Evolutionary conservation across 2,797 vertebrate genomes (phyloP).

Genomic region (Gephyroberyx darwinii): DNA sequence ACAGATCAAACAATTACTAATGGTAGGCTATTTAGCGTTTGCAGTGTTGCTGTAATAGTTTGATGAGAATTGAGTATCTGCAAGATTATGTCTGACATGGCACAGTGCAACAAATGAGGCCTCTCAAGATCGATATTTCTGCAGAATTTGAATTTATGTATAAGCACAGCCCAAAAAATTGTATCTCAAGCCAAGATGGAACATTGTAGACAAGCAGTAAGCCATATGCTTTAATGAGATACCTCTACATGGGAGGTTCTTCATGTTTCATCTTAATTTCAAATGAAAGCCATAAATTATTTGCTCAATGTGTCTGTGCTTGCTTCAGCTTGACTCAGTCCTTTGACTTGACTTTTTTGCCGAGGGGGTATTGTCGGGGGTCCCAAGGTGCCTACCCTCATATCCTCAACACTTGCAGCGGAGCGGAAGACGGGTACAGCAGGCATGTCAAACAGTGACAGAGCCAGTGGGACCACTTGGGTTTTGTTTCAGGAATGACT

Average conservation of each 20-base stretch:
- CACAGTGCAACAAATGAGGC: slow-evolving; percentile 1
- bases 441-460: slow-evolving; percentile 76
- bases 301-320: slow-evolving; percentile 70
- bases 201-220: slow-evolving; percentile 35
- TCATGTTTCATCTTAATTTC: slow-evolving; percentile 69
- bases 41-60: slow-evolving; percentile 26
- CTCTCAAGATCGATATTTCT: slow-evolving; percentile 50
- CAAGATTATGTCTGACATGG: slow-evolving; percentile 28
- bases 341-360: slow-evolving; percentile 70
- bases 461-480: slow-evolving; percentile 70
- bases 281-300: slow-evolving; percentile 78
- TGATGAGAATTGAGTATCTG: slow-evolving; percentile 31
- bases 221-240: slow-evolving; percentile 57
- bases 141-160: slow-evolving; percentile 58
- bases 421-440: slow-evolving; percentile 77
- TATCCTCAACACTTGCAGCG: slow-evolving; percentile 76
- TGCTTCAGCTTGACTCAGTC: slow-evolving; percentile 71
- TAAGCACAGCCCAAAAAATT: slow-evolving; percentile 43
- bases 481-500: slow-evolving; percentile 67
- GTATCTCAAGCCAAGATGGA: slow-evolving; percentile 42
- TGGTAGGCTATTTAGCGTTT: slow-evolving; percentile 45
- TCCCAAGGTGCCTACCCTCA: slow-evolving; percentile 67
- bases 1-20: slow-evolving; percentile 59
- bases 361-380: slow-evolving; percentile 47
- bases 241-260: slow-evolving; percentile 45